Evolutionary conservation across 2,797 vertebrate genomes (phyloP).

Genomic region (Phoebastria nigripes): DNA sequence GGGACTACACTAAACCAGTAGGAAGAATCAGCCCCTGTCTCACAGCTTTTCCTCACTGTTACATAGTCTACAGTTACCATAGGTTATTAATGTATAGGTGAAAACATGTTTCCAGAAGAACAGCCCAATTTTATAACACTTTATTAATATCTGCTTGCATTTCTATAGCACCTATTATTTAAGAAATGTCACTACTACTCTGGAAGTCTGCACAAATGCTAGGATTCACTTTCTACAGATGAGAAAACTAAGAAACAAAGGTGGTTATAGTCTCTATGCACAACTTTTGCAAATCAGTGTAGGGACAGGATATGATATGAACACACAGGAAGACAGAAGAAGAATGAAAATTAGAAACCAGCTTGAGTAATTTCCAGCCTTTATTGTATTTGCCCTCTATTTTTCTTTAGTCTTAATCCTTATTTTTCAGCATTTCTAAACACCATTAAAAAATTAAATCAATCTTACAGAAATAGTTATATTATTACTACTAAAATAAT

Average conservation of each 20-base stretch:
- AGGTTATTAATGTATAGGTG: background rate
- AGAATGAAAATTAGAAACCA: background rate
- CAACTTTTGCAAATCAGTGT: background rate
- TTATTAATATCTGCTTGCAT: background rate
- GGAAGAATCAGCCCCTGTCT: background rate
- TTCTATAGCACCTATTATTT: background rate
- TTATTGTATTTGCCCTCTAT: background rate
- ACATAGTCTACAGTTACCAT: background rate
- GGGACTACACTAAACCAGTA: background rate
- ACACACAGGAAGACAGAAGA: background rate
- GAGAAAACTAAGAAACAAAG: background rate
- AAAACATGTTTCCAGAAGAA: background rate
- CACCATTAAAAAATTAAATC: background rate
- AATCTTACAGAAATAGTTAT: background rate
- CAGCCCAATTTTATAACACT: background rate
- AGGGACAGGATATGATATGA: background rate
- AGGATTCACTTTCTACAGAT: background rate
- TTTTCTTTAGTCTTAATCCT: background rate
- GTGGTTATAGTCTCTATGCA: background rate
- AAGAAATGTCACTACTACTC: background rate
- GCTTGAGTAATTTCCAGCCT: background rate
- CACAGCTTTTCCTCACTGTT: background rate
- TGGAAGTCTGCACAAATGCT: background rate
- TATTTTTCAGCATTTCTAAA: background rate
- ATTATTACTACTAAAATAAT: background rate